These are phyloP conservation scores for Agrotis puta DNA, from an alignment of 2,888 invertebrate species.

Conservation along the genomic window DNA sequence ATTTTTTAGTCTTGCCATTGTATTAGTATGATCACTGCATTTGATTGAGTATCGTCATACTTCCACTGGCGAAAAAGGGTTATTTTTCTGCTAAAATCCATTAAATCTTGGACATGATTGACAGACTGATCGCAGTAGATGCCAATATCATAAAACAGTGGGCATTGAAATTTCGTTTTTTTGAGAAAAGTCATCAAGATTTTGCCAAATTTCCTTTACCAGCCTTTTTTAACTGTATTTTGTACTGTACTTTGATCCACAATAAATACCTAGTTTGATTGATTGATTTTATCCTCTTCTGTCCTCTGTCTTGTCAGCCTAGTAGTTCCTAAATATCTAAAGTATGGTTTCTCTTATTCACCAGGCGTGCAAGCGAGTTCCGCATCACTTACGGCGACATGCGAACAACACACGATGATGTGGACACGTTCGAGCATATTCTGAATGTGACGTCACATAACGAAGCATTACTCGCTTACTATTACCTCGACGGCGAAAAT, in stretches of 20 bases:
- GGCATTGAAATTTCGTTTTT: not conserved
- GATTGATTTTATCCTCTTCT: no score
- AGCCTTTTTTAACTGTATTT: not conserved
- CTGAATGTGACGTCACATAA: constrained; percentile 95
- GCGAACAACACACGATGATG: constrained; percentile 76
- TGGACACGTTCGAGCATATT: constrained; percentile 93
- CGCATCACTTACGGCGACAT: constrained; percentile 83
- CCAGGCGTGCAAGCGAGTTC: constrained; percentile 85
- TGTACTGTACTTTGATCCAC: no score
- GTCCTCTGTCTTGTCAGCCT: no score
- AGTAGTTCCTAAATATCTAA: not conserved
- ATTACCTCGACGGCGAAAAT: constrained; percentile 97
- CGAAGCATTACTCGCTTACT: constrained; percentile 97
- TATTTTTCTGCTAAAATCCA: not conserved
- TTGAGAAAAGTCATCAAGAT: not conserved
- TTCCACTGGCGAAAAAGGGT: not conserved
- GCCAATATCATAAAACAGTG: not conserved
- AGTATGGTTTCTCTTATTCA: constrained; percentile 39
- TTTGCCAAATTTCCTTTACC: not conserved
- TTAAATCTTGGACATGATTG: not conserved
- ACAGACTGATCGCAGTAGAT: not conserved
- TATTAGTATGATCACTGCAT: not conserved
- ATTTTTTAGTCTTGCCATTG: not conserved
- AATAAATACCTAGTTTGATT: no score
- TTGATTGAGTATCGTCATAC: not conserved